Percentiles rank a stretch among this genome's conserved stretches.
phyloP scores from a whole-genome alignment of 2,797 vertebrate species.

The Allenopithecus nigroviridis region DNA sequence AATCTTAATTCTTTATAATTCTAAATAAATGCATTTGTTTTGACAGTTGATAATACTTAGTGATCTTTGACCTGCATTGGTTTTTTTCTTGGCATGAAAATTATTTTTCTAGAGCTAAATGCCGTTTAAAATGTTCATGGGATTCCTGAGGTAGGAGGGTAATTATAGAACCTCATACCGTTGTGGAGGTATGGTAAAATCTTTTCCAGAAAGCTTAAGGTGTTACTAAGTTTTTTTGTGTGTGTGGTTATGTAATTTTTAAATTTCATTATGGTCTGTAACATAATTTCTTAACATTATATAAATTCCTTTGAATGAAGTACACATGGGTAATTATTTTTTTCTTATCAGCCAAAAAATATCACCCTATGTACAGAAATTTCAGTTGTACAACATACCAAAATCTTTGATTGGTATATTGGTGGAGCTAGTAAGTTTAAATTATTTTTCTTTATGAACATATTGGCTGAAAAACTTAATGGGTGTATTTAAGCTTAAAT shows the following conservation, averaged over 20 bases:
- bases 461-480: conserved; percentile 22
- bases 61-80: not conserved
- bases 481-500: conserved; percentile 18
- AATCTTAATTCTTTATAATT: not conserved
- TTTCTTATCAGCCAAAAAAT: not conserved
- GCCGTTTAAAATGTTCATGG: conserved; percentile 2
- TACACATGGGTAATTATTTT: not conserved
- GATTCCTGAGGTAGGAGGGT: not conserved
- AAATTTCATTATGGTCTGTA: conserved; percentile 25
- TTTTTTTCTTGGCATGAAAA: conserved; percentile 39
- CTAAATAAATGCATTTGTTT: conserved; percentile 39
- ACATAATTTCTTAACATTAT: conserved; percentile 3
- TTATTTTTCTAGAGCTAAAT: not conserved
- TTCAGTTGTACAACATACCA: not conserved
- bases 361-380: not conserved
- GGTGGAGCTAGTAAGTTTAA: conserved; percentile 8
- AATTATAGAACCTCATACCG: not conserved
- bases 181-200: not conserved
- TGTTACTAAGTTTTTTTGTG: not conserved
- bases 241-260: not conserved
- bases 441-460: conserved; percentile 23
- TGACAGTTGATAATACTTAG: not conserved
- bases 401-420: conserved; percentile 23
- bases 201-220: not conserved
- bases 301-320: conserved; percentile 34